These are phyloP conservation scores for Etia nguti DNA, from an alignment of 2,113 vertebrate genomes.

Conservation along the genomic window DNA sequence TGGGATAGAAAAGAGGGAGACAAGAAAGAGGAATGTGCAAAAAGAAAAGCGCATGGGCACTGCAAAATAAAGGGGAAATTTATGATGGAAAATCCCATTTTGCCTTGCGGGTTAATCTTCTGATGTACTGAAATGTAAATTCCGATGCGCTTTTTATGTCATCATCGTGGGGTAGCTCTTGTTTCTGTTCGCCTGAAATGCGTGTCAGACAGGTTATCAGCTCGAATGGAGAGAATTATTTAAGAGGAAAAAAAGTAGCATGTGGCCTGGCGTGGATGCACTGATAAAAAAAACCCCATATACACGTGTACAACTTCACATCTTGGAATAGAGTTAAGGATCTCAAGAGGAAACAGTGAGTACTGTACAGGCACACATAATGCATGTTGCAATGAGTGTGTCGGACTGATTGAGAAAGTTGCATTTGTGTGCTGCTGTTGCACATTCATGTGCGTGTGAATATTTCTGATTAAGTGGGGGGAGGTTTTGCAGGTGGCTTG, in stretches of 20 bases:
- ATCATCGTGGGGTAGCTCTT: slow-evolving; percentile 3
- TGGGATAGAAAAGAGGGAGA: not conserved
- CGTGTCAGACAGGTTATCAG: not conserved
- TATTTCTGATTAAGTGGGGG: slow-evolving; percentile 34
- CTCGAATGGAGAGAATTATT: slow-evolving; percentile 14
- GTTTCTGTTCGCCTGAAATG: slow-evolving; percentile 22
- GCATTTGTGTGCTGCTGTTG: slow-evolving; percentile 8
- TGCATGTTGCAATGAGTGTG: slow-evolving; percentile 40
- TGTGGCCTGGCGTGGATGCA: slow-evolving; percentile 6
- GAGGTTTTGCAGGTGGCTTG: slow-evolving; percentile 72
- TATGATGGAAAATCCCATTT: slow-evolving; percentile 59
- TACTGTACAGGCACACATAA: slow-evolving; percentile 1
- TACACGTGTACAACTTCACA: slow-evolving; percentile 57
- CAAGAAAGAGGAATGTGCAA: not conserved
- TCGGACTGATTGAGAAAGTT: slow-evolving; percentile 49
- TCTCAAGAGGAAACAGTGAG: slow-evolving; percentile 22
- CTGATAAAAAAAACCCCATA: slow-evolving; percentile 25
- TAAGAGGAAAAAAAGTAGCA: not conserved
- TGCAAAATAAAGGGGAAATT: slow-evolving; percentile 23
- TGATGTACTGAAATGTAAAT: slow-evolving; percentile 32
- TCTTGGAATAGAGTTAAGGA: slow-evolving; percentile 42
- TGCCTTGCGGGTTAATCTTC: slow-evolving; percentile 18
- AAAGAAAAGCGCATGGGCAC: not conserved
- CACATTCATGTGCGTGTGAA: slow-evolving; percentile 3
- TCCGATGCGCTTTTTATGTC: not conserved